phyloP scores from a whole-genome alignment of 2,113 vertebrate genomes.

The Amblyopsis rosae region DNA sequence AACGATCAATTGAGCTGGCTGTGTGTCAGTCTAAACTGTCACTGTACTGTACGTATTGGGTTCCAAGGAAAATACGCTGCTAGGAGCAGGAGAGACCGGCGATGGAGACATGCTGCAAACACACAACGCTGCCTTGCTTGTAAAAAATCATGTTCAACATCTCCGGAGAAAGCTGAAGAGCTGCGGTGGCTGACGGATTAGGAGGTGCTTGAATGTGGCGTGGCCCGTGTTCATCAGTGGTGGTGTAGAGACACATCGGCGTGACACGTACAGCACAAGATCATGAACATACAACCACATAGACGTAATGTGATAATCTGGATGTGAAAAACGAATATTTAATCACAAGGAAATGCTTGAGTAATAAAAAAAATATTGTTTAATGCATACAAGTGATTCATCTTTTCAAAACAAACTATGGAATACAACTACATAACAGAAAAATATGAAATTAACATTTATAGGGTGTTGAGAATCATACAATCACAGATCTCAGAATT shows the following conservation, averaged over 20 bases:
- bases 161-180: conserved; percentile 8
- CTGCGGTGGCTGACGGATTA: conserved; percentile 44
- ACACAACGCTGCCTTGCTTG: conserved; percentile 2
- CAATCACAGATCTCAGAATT: too few species aligned
- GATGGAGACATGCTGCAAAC: background rate
- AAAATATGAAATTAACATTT: too few species aligned
- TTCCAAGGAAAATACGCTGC: background rate
- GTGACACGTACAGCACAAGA: background rate
- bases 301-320: too few species aligned
- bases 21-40: conserved; percentile 23
- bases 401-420: too few species aligned
- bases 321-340: too few species aligned
- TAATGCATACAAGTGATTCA: too few species aligned
- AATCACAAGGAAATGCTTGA: background rate
- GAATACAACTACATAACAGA: too few species aligned
- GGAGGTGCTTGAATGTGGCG: conserved; percentile 32
- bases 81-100: background rate
- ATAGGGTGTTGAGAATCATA: too few species aligned
- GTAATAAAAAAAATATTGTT: background rate
- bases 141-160: conserved; percentile 24
- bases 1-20: conserved; percentile 50
- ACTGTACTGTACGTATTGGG: conserved; percentile 14
- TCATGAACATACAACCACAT: background rate
- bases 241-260: background rate
- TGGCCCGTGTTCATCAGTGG: conserved; percentile 4